phyloP scores from a whole-genome alignment of 2,113 vertebrate genomes.

The Stigmatopora nigra region DNA sequence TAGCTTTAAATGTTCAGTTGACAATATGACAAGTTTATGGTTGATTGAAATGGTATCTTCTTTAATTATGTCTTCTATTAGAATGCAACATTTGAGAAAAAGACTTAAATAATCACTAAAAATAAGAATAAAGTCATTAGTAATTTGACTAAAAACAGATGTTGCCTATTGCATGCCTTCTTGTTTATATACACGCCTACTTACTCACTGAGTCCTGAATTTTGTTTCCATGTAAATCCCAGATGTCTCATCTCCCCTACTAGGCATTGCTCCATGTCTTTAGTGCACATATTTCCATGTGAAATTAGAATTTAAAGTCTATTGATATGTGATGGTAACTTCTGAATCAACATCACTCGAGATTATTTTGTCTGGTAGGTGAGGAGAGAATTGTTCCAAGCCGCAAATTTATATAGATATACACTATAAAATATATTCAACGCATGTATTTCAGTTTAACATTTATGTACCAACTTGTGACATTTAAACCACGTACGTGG shows the following conservation, averaged over 20 bases:
- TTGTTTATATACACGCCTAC: conserved; percentile 36
- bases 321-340: conserved; percentile 31
- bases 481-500: conserved; percentile 42
- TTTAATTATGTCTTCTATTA: not conserved
- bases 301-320: conserved; percentile 43
- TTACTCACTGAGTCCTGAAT: conserved; percentile 22
- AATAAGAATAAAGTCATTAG: conserved; percentile 36
- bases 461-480: conserved; percentile 38
- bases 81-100: not conserved
- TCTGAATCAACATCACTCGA: conserved; percentile 39
- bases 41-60: not conserved
- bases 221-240: conserved; percentile 35
- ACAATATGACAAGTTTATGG: not conserved
- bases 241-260: conserved; percentile 37
- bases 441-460: conserved; percentile 30
- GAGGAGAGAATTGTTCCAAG: conserved; percentile 42
- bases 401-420: conserved; percentile 39
- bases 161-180: conserved; percentile 7
- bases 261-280: conserved; percentile 24
- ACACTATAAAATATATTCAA: conserved; percentile 24
- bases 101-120: conserved; percentile 1
- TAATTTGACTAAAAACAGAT: conserved; percentile 34
- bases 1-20: not conserved
- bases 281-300: conserved; percentile 18
- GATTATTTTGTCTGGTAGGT: conserved; percentile 43